These are phyloP conservation scores for Larimichthys polyactis DNA, from an alignment of 2,113 vertebrate species.

Conservation along the genomic window DNA sequence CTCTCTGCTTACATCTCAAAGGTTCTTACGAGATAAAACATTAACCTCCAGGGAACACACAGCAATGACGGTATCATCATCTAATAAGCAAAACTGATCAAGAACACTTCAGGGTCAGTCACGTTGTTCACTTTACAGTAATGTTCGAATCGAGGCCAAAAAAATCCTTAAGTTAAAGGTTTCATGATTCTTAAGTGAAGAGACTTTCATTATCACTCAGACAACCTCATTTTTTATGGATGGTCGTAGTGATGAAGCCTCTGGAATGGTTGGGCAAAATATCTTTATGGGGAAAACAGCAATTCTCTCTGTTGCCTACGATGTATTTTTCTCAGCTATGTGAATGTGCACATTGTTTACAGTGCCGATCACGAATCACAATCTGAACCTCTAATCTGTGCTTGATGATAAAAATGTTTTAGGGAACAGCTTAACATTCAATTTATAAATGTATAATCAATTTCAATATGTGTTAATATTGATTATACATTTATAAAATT, in stretches of 20 bases:
- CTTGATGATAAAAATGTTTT: no score
- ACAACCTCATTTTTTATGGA: background rate
- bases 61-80: background rate
- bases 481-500: no score
- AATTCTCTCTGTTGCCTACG: background rate
- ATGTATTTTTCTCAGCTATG: no score
- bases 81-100: no score
- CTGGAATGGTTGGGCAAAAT: background rate
- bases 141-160: constrained; percentile 10
- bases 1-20: background rate
- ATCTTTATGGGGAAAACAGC: background rate
- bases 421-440: no score
- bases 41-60: background rate
- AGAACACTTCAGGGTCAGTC: no score
- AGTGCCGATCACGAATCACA: no score
- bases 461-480: no score
- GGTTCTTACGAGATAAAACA: background rate
- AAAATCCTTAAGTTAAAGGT: no score
- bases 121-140: background rate
- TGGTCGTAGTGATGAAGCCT: constrained; percentile 14
- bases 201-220: background rate
- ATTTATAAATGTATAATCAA: no score
- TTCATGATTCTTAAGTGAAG: constrained; percentile 11
- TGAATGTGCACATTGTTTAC: no score
- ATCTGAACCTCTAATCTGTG: no score